phyloP scores from a whole-genome alignment of 2,113 vertebrate genomes.

The Megatriorchis doriae region DNA sequence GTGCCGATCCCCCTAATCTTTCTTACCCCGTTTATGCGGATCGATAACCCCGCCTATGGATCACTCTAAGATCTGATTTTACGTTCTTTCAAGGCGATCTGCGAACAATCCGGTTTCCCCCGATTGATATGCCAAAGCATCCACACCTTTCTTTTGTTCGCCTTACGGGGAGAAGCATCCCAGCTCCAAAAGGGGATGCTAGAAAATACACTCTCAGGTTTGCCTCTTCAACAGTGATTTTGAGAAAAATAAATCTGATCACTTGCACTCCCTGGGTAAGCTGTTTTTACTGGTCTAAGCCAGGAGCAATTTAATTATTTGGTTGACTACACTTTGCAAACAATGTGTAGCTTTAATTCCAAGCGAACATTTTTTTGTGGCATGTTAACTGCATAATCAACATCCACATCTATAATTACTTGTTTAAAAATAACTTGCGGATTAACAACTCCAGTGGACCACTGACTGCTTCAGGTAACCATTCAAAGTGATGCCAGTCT shows the following conservation, averaged over 20 bases:
- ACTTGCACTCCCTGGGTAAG: not conserved
- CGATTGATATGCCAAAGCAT: not conserved
- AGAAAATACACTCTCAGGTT: not conserved
- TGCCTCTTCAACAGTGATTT: not conserved
- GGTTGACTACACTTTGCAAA: not conserved
- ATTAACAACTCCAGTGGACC: not conserved
- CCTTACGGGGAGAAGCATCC: not conserved
- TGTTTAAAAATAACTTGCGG: not conserved
- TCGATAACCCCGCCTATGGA: not conserved
- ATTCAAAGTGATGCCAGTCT: not conserved
- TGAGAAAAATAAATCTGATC: not conserved
- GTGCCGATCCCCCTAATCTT: not conserved
- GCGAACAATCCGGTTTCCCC: not conserved
- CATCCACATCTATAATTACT: not conserved
- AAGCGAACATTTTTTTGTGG: not conserved
- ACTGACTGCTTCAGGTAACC: not conserved
- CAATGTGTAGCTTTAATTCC: not conserved
- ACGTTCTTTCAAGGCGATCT: not conserved
- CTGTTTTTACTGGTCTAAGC: not conserved
- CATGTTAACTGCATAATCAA: not conserved
- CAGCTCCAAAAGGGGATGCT: not conserved
- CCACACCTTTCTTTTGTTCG: conserved; percentile 33
- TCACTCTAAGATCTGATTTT: not conserved
- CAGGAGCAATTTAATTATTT: conserved; percentile 6
- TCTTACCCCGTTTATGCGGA: not conserved